Evolutionary conservation across 2,888 invertebrate species (phyloP), one percentile per base, ranked within the genome.

Genomic region (Anoncus sp.): DNA sequence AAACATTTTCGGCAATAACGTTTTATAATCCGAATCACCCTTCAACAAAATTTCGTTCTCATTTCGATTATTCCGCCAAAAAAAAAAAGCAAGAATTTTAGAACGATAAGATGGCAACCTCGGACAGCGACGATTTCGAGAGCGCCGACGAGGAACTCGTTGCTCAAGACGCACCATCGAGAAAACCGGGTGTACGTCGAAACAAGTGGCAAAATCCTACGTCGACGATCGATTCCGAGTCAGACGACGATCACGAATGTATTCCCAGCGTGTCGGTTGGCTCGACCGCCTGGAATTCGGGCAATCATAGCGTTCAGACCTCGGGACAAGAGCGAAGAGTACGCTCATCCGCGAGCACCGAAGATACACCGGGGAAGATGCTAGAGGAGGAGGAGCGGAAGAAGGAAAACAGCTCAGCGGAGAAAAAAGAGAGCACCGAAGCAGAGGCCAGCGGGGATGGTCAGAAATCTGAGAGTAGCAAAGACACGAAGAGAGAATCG

Each of bases 81-180:
- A n/a, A n/a, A n/a, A n/a, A n/a, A n/a, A n/a, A n/a, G 12, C 3
- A n/a, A 43, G 16, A 55, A 45, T 59, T 59, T 12, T 10, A n/a
- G 10, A 16, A 12, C 49, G 24, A 18, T 14, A 62, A 62, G 12
- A 95, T 95, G 95, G 93, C 94, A 85, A 93, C 94, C 40, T 95
- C 95, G 81, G 96, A 96, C 81, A 95, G 95, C 90, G 96, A 96
- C 85, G 94, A 93, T 87, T 96, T 96, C 88, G 95, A 96, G 90
- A 96, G 96, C 91, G 96, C 96, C 4, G 96, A 96, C 85, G 96
- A 96, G 86, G 95, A 94, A 38, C 91, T 92, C 79, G 91, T 91
- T 67, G 86, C 82, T 31, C 77, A 83, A 24, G 76, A 73, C 5
- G 12, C 69, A 22, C 57, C 75, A 3, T 31, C 69, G n/a, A 71